Percentiles rank a stretch among this genome's conserved stretches.
Conservation (phyloP, 2,888 invertebrate species). For the Cacoxenus indagator region DNA sequence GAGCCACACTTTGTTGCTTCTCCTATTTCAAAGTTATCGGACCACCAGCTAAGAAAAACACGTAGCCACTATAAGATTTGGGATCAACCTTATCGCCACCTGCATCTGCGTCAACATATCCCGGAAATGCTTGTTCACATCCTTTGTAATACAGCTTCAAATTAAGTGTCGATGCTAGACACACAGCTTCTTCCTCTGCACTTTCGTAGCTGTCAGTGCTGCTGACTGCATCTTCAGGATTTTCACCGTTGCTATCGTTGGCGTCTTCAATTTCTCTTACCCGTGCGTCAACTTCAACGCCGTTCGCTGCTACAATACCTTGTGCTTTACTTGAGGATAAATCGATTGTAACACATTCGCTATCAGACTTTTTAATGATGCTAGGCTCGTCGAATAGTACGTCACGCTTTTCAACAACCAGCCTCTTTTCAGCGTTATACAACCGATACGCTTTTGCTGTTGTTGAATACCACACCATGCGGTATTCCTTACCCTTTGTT, state of each 20-base stretch:
- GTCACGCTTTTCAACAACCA: not conserved
- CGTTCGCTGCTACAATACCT: not conserved
- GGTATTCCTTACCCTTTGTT: no score
- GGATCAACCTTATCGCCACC: not conserved
- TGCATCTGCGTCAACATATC: not conserved
- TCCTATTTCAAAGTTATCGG: not conserved
- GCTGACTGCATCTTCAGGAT: no score
- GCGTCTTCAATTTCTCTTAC: not conserved
- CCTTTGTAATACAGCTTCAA: not conserved
- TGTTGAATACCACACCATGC: no score
- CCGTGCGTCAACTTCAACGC: not conserved
- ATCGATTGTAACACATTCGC: not conserved
- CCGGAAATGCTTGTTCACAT: not conserved
- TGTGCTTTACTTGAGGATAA: not conserved
- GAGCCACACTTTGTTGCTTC: not conserved
- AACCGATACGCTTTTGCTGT: no score
- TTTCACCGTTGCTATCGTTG: not conserved
- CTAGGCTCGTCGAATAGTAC: not conserved
- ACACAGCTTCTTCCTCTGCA: not conserved
- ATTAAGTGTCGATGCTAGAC: not conserved
- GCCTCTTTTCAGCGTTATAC: no score
- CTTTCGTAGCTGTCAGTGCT: not conserved
- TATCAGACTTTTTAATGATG: not conserved
- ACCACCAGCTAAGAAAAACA: not conserved
- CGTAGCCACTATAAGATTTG: not conserved